These are phyloP conservation scores for Noturus placidus DNA, from an alignment of 2,113 vertebrate species.

Conservation along the genomic window DNA sequence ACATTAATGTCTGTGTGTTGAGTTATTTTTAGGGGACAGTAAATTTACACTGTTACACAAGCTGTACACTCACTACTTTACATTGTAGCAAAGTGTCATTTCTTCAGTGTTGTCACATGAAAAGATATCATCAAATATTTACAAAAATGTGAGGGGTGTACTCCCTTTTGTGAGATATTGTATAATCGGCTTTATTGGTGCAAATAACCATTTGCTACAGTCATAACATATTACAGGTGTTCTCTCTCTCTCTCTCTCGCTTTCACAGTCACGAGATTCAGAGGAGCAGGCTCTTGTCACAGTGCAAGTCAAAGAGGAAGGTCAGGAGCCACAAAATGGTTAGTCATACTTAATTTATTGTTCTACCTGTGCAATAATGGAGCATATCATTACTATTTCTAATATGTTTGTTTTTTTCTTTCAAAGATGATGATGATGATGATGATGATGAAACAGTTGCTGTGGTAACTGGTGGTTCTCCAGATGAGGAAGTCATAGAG, in stretches of 20 bases:
- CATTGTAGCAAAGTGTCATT: too few relatives aligned
- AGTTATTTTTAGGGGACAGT: too few relatives aligned
- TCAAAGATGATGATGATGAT: conserved; percentile 41
- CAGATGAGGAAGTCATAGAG: conserved; percentile 42
- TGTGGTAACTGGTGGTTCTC: conserved; percentile 17
- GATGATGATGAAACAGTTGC: conserved; percentile 30
- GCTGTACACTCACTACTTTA: too few relatives aligned
- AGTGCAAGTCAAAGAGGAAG: conserved; percentile 52
- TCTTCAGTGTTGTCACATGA: too few relatives aligned
- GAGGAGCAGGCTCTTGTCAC: conserved; percentile 34
- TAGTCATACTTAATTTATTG: neutral
- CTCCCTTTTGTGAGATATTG: too few relatives aligned
- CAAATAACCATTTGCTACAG: neutral
- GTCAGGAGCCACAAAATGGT: conserved; percentile 32
- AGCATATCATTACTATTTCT: neutral
- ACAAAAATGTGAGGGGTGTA: too few relatives aligned
- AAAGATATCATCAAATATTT: too few relatives aligned
- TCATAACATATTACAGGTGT: neutral
- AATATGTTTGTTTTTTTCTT: conserved; percentile 3
- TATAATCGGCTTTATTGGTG: neutral
- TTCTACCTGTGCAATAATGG: neutral
- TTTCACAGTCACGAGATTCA: conserved; percentile 28
- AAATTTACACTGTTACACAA: too few relatives aligned
- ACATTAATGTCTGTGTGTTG: too few relatives aligned
- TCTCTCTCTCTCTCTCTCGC: too few relatives aligned